A percentile compares a stretch with the other conserved stretches of the same genome.
phyloP scores from a whole-genome alignment of 2,797 vertebrate species.

The Huso huso region DNA sequence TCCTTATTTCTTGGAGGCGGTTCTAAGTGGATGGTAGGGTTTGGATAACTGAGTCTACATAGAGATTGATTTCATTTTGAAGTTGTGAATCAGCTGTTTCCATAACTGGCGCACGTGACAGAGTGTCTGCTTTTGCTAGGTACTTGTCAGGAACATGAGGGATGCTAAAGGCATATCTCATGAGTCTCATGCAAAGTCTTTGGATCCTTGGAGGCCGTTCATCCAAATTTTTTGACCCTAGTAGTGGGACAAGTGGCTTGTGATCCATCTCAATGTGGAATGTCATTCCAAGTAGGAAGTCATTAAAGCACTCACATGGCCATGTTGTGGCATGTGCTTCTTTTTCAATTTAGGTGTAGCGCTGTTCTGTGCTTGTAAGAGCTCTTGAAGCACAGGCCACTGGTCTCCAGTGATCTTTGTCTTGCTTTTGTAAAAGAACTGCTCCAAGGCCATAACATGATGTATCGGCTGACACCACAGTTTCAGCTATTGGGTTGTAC shows the following conservation, averaged over 20 bases:
- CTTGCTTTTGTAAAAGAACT: no score
- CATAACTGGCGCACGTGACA: slow-evolving; percentile 12
- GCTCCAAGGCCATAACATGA: no score
- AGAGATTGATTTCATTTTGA: slow-evolving; percentile 11
- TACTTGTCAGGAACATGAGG: slow-evolving; percentile 15
- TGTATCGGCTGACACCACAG: no score
- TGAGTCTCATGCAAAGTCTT: slow-evolving; percentile 6
- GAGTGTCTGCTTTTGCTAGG: slow-evolving; percentile 18
- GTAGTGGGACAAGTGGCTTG: slow-evolving; percentile 16
- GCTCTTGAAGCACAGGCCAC: no score
- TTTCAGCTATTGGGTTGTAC: no score
- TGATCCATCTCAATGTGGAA: slow-evolving; percentile 21
- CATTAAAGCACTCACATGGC: slow-evolving; percentile 19
- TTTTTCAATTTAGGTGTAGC: slow-evolving; percentile 18
- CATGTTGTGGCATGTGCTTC: slow-evolving; percentile 10
- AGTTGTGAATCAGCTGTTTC: slow-evolving; percentile 5
- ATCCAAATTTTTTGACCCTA: slow-evolving; percentile 18
- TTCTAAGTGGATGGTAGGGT: no score
- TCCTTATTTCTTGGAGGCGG: no score
- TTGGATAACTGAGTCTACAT: no score
- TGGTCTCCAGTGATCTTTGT: no score
- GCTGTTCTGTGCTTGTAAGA: no score
- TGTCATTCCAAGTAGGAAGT: slow-evolving; percentile 16
- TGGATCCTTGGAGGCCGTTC: slow-evolving; percentile 10
- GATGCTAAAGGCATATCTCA: slow-evolving; percentile 19